These are phyloP conservation scores for Hypselothyrea guttata DNA, from an alignment of 2,888 invertebrate genomes.

Conservation along the genomic window DNA sequence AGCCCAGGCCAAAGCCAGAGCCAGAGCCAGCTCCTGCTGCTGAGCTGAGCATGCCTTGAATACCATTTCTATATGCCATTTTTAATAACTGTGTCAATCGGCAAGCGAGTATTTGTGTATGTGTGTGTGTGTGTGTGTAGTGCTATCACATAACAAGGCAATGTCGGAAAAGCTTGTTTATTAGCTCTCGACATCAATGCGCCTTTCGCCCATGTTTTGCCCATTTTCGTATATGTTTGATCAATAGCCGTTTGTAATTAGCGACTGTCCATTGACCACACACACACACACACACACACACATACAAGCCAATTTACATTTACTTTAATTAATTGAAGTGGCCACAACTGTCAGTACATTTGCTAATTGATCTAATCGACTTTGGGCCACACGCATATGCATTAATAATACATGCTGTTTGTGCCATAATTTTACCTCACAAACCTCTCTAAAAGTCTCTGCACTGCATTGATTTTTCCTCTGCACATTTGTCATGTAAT, in stretches of 20 bases:
- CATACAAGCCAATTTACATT: constrained; percentile 26
- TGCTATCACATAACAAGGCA: constrained; percentile 3
- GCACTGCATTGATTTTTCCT: constrained; percentile 8
- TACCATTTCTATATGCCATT: constrained; percentile 53
- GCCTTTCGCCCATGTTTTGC: constrained; percentile 6
- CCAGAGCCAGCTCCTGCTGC: no score
- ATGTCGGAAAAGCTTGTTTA: constrained; percentile 26
- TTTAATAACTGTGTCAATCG: constrained; percentile 70
- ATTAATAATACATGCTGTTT: constrained; percentile 44
- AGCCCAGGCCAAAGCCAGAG: constrained; percentile 7
- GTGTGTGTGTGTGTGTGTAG: background rate
- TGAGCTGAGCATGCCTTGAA: constrained; percentile 29
- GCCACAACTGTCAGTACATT: constrained; percentile 46
- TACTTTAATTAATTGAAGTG: constrained; percentile 62
- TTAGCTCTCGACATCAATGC: constrained; percentile 19
- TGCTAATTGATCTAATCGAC: constrained; percentile 68
- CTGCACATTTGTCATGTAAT: no score
- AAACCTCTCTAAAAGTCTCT: no score
- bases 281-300: constrained; percentile 4
- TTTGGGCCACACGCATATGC: constrained; percentile 32
- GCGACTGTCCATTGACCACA: constrained; percentile 30
- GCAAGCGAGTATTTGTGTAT: background rate
- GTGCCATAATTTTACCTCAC: constrained; percentile 42
- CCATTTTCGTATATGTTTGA: constrained; percentile 15
- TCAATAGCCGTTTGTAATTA: constrained; percentile 50